phyloP scores from a whole-genome alignment of 2,797 vertebrate genomes.

The Characodon lateralis region DNA sequence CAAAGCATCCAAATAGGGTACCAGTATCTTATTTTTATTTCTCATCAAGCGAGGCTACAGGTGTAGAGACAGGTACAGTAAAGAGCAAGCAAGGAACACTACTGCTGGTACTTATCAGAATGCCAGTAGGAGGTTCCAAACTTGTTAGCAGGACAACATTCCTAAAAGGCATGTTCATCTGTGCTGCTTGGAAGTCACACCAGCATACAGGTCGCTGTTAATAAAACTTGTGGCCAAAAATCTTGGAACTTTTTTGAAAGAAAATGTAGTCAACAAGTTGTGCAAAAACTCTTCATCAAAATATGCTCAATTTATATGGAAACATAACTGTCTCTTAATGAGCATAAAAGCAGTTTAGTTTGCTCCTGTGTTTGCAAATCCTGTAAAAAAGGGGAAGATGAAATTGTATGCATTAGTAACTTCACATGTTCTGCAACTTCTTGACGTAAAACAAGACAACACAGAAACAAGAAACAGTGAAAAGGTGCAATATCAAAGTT shows the following conservation, averaged over 20 bases:
- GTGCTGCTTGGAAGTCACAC: conserved; percentile 17
- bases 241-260: background rate
- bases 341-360: background rate
- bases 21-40: background rate
- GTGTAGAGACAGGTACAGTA: background rate
- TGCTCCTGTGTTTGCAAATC: background rate
- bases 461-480: background rate
- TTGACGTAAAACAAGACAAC: conserved; percentile 27
- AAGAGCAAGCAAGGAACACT: conserved; percentile 28
- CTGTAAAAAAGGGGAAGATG: conserved; percentile 21
- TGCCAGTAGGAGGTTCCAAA: conserved; percentile 27
- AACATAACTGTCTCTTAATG: background rate
- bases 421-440: conserved; percentile 2
- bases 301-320: background rate
- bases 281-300: background rate
- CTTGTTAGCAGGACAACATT: conserved; percentile 55
- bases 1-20: background rate
- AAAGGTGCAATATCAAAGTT: background rate
- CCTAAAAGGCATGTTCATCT: conserved; percentile 5
- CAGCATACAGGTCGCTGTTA: conserved; percentile 38
- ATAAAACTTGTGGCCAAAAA: background rate
- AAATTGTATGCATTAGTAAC: conserved; percentile 6
- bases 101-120: background rate
- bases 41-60: background rate
- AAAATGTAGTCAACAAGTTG: background rate